Evolutionary conservation across 2,888 invertebrate genomes (phyloP), one percentile per base, ranked within the genome.

Genomic region (Diarsia mendica): DNA sequence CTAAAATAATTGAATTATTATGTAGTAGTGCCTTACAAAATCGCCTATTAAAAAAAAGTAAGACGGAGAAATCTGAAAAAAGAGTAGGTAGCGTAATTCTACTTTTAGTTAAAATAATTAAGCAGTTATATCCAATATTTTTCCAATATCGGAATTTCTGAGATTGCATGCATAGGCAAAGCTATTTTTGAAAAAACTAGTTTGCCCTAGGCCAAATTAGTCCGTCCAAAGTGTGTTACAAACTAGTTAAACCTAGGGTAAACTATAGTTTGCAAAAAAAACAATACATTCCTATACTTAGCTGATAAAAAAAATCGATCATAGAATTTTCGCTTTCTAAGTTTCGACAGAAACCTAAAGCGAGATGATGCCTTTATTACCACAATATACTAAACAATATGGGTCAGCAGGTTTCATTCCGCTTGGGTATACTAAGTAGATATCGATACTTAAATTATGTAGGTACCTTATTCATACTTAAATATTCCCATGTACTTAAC

Each of bases 331-430:
- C 95, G 89, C 93, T 94, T 94, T 94, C 78, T 61, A 90, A 91
- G 95, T 95, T 95, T 95, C 92, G 90, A 80, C 80, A 71, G 93
- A 95, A 95, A 95, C 93, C 91, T 89, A 92, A 92, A 93, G 92
- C 86, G 95, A 95, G 94, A 92, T 91, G 88, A 87, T 86, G 72
- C 84, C 87, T 89, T 82, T 82, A 64, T 66, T 77, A 76, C 77
- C 83, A 75, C 69, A 77, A 77, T 71, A 53, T 65, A 72, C 49
- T 51, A 44, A 68, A 73, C 20, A 53, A 75, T 83, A 82, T 65
- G 69, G 68, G 79, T 75, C 79, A 76, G 58, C 70, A 77, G 80
- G 81, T 85, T 83, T 85, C 87, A 88, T 88, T 86, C 83, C 79
- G 79, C 79, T 87, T 84, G 77, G 86, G 79, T 75, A 46, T 72